Evolutionary conservation across 2,888 invertebrate species (phyloP).

Genomic region (Leptopterna dolabrata): DNA sequence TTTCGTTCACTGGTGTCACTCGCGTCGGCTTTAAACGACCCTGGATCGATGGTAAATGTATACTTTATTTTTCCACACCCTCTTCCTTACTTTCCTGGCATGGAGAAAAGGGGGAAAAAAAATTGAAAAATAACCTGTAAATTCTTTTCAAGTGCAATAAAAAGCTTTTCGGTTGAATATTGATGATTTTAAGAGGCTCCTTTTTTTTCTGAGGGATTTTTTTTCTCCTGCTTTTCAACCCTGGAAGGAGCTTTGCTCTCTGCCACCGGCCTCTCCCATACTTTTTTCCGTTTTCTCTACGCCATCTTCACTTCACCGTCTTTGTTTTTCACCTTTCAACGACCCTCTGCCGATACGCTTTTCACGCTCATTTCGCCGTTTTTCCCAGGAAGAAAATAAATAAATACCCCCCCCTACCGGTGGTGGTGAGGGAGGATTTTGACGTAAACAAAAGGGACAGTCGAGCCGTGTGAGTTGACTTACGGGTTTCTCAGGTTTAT

Average conservation of each 20-base stretch:
- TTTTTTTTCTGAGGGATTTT: conserved; percentile 15
- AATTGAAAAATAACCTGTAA: conserved; percentile 47
- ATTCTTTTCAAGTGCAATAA: conserved; percentile 46
- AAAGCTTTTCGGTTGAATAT: conserved; percentile 52
- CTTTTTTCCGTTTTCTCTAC: background rate
- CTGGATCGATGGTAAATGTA: background rate
- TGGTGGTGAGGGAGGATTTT: background rate
- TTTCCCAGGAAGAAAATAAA: background rate
- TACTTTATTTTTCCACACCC: too few species aligned
- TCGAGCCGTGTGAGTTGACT: background rate
- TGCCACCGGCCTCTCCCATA: background rate
- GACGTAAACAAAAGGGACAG: conserved; percentile 11
- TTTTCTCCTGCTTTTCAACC: conserved; percentile 20
- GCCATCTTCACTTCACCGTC: background rate
- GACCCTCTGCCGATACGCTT: conserved; percentile 16
- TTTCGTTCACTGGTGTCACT: too few species aligned
- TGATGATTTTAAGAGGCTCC: conserved; percentile 49
- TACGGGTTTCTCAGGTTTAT: background rate
- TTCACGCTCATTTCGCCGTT: background rate
- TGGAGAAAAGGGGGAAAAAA: background rate
- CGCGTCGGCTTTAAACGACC: background rate
- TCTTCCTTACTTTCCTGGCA: too few species aligned
- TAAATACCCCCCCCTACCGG: background rate
- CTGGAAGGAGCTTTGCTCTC: background rate
- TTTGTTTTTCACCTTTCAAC: conserved; percentile 18